A percentile compares a stretch with the other conserved stretches of the same genome.
These are phyloP conservation scores for Diachrysia chrysitis DNA, from an alignment of 2,888 invertebrate genomes.

Conservation along the genomic window DNA sequence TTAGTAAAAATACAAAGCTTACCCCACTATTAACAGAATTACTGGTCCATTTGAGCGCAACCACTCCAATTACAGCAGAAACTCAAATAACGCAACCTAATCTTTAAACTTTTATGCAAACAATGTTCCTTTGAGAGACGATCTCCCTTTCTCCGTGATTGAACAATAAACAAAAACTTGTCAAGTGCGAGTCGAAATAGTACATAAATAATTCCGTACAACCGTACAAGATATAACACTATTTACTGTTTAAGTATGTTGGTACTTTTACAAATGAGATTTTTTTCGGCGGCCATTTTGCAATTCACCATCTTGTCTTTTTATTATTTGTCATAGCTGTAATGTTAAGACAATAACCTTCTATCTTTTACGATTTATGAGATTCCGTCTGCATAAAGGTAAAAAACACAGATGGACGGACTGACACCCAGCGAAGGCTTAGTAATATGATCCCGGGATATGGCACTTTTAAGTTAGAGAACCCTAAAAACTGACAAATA, in stretches of 20 bases:
- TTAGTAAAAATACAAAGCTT: background rate
- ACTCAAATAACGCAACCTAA: slow-evolving; percentile 2
- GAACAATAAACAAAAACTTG: background rate
- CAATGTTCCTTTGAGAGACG: slow-evolving; percentile 9
- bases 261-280: too few species aligned
- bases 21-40: background rate
- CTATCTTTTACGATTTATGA: too few species aligned
- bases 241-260: too few species aligned
- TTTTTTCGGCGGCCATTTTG: too few species aligned
- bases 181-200: background rate
- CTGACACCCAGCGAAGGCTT: too few species aligned
- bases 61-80: background rate
- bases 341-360: too few species aligned
- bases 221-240: too few species aligned
- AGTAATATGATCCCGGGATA: too few species aligned
- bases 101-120: slow-evolving; percentile 17
- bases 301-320: too few species aligned
- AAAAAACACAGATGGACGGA: too few species aligned
- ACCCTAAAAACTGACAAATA: slow-evolving; percentile 32
- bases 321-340: too few species aligned
- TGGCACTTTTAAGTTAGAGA: background rate
- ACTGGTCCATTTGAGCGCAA: background rate
- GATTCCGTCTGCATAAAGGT: too few species aligned
- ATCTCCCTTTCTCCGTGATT: background rate
- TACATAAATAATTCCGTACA: background rate